A percentile compares a stretch with the other conserved stretches of the same genome.
These are phyloP conservation scores for Arge pagana DNA, from an alignment of 2,888 invertebrate genomes.

Conservation along the genomic window DNA sequence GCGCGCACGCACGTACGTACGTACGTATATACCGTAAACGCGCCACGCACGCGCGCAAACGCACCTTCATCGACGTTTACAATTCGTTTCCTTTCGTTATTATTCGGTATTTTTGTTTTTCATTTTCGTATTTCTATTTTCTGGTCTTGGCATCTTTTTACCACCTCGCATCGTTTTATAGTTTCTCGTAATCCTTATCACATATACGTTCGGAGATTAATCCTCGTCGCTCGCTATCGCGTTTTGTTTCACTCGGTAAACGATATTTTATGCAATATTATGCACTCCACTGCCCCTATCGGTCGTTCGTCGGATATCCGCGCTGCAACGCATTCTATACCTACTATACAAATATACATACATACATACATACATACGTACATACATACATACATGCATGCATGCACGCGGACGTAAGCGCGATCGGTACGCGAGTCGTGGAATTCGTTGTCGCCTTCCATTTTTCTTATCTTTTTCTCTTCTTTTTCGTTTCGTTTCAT, in stretches of 20 bases:
- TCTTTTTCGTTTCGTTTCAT: background rate
- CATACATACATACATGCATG: too few relatives aligned
- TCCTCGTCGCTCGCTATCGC: conserved; percentile 4
- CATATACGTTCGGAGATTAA: conserved; percentile 16
- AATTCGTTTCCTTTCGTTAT: conserved; percentile 28
- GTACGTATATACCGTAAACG: conserved; percentile 25
- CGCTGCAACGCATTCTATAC: too few relatives aligned
- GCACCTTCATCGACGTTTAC: conserved; percentile 27
- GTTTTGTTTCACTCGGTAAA: conserved; percentile 10
- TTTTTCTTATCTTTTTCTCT: background rate
- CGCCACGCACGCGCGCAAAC: conserved; percentile 26
- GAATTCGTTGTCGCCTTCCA: background rate
- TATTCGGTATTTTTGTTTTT: conserved; percentile 13
- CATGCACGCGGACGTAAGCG: too few relatives aligned
- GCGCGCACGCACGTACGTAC: conserved; percentile 23
- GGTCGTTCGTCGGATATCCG: background rate
- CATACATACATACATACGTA: too few relatives aligned
- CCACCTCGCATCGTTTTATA: conserved; percentile 28
- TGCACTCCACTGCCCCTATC: conserved; percentile 16
- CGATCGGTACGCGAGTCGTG: too few relatives aligned
- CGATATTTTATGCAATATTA: conserved; percentile 17
- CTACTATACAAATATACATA: too few relatives aligned
- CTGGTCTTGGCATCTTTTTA: conserved; percentile 30
- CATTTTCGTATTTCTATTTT: background rate
- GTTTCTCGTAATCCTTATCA: conserved; percentile 16